Evolutionary conservation across 2,888 invertebrate genomes (phyloP).

Genomic region (Cremastinae sp.): DNA sequence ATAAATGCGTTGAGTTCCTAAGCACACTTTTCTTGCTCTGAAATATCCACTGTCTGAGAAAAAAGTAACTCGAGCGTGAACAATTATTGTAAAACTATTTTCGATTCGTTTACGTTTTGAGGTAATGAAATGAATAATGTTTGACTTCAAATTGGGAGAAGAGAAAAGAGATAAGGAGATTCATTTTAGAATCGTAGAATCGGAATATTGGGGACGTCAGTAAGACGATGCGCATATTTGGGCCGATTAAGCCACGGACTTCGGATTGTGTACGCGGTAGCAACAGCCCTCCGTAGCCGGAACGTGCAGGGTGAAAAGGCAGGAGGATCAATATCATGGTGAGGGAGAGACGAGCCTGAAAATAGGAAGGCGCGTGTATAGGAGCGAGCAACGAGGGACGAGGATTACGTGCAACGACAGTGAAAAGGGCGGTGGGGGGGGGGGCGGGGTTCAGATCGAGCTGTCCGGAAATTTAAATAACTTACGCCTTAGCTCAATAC

Average conservation of each 20-base stretch:
- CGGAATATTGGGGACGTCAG: conserved; percentile 1
- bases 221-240: conserved; percentile 26
- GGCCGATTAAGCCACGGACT: conserved; percentile 39
- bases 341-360: conserved; percentile 75
- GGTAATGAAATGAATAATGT: no score
- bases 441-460: conserved; percentile 37
- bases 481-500: conserved; percentile 55
- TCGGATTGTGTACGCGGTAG: conserved; percentile 54
- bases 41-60: conserved; percentile 41
- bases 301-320: conserved; percentile 62
- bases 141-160: not conserved
- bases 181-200: not conserved
- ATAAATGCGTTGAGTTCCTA: conserved; percentile 77
- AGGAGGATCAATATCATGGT: conserved; percentile 78
- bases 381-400: conserved; percentile 66
- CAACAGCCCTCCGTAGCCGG: conserved; percentile 61
- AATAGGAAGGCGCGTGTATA: conserved; percentile 66
- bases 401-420: conserved; percentile 66
- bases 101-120: no score
- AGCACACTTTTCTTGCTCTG: conserved; percentile 66
- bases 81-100: conserved; percentile 1
- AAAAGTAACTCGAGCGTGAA: conserved; percentile 17
- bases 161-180: no score
- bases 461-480: conserved; percentile 68
- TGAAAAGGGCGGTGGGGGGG: conserved; percentile 41